phyloP scores from a whole-genome alignment of 2,888 invertebrate species.

The Reticulitermes lucifugus region DNA sequence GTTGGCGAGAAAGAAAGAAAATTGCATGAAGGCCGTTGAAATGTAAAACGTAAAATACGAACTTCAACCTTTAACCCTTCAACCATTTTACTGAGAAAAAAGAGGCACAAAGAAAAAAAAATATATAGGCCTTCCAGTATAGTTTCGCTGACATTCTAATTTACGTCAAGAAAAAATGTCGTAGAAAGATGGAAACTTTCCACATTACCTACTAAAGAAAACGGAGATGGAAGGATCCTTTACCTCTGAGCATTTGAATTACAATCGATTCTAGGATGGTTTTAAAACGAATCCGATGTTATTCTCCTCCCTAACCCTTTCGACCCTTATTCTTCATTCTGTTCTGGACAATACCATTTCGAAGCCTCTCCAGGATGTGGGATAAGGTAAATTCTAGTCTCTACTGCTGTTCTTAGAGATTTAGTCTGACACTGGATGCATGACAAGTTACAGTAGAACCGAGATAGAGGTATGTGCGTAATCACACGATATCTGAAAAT shows the following conservation, averaged over 20 bases:
- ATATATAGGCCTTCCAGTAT: not conserved
- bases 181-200: not conserved
- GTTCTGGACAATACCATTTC: not conserved
- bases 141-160: slow-evolving; percentile 12
- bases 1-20: not conserved
- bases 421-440: too few species aligned
- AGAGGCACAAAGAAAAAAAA: not conserved
- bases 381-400: too few species aligned
- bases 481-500: too few species aligned
- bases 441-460: too few species aligned
- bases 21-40: not conserved
- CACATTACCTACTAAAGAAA: not conserved
- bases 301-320: not conserved
- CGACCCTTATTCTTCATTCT: not conserved
- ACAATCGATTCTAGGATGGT: not conserved
- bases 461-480: too few species aligned
- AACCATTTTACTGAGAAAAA: not conserved
- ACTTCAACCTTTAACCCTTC: not conserved
- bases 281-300: not conserved
- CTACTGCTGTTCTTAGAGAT: too few species aligned
- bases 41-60: slow-evolving; percentile 13
- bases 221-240: too few species aligned
- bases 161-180: not conserved
- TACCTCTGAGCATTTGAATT: not conserved
- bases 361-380: too few species aligned